Percentiles rank a stretch among this genome's conserved stretches.
phyloP scores from a whole-genome alignment of 2,113 vertebrate species.

The Cryptotis parvus region DNA sequence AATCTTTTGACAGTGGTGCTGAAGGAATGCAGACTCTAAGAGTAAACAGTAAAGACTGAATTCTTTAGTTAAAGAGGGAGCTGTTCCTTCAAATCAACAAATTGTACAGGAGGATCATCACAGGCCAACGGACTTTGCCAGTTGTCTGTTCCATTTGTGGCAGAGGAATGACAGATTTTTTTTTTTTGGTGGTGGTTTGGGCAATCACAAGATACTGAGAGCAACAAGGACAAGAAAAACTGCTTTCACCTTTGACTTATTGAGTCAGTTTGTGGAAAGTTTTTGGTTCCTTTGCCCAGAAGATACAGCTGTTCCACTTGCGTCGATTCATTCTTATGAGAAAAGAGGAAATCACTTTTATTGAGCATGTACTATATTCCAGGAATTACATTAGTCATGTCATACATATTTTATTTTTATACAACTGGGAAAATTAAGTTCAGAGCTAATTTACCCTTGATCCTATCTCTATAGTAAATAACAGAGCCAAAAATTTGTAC shows the following conservation, averaged over 20 bases:
- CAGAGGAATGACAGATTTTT: not conserved
- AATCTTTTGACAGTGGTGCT: conserved; percentile 6
- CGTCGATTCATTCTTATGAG: not conserved
- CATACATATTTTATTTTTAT: not conserved
- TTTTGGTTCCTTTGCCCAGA: not conserved
- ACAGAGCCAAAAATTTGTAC: not conserved
- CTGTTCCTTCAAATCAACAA: conserved; percentile 22
- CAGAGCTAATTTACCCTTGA: not conserved
- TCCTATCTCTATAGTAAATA: not conserved
- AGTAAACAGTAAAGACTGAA: not conserved
- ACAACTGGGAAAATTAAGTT: not conserved
- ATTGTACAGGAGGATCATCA: not conserved
- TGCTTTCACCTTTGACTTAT: not conserved
- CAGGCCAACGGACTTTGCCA: not conserved
- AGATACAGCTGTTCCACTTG: not conserved
- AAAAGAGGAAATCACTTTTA: conserved; percentile 37
- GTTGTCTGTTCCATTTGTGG: not conserved
- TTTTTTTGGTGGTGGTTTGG: not conserved
- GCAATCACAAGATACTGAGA: not conserved
- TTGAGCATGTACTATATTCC: not conserved
- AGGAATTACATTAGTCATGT: not conserved
- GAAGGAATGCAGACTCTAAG: not conserved
- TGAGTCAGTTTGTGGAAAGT: not conserved
- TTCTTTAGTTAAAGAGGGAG: not conserved
- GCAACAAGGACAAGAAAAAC: not conserved